These are phyloP conservation scores for Anthopleura sola DNA, from an alignment of 64 coral and sea anemone species.

Conservation along the genomic window DNA sequence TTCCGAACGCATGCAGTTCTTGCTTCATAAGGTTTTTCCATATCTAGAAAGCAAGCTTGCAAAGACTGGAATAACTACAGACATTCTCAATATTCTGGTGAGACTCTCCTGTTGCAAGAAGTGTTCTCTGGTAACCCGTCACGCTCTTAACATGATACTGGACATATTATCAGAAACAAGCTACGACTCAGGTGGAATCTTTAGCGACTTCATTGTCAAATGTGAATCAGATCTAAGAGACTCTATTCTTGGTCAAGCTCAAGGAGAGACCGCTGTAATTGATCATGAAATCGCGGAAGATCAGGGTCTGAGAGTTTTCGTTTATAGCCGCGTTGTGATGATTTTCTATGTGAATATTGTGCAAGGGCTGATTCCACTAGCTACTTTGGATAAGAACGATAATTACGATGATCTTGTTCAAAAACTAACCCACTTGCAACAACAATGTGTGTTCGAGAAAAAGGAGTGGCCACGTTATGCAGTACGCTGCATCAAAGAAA, in stretches of 20 bases:
- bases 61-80: background rate
- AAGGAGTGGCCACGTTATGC: background rate
- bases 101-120: background rate
- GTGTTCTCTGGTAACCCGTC: background rate
- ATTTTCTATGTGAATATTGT: background rate
- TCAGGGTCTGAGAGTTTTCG: background rate
- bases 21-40: background rate
- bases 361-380: background rate
- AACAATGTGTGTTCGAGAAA: background rate
- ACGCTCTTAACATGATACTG: background rate
- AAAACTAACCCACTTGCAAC: background rate
- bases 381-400: background rate
- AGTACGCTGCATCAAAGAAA: slow-evolving; percentile 1
- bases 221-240: background rate
- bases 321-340: background rate
- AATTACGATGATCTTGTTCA: background rate
- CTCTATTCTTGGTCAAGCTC: background rate
- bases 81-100: background rate
- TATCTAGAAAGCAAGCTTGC: background rate
- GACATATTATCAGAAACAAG: background rate
- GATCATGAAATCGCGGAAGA: background rate
- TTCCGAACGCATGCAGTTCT: background rate
- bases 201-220: background rate
- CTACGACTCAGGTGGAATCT: background rate
- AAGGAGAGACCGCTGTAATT: background rate